These are phyloP conservation scores for Hypsopygia costalis DNA, from an alignment of 2,888 invertebrate genomes.

Conservation along the genomic window DNA sequence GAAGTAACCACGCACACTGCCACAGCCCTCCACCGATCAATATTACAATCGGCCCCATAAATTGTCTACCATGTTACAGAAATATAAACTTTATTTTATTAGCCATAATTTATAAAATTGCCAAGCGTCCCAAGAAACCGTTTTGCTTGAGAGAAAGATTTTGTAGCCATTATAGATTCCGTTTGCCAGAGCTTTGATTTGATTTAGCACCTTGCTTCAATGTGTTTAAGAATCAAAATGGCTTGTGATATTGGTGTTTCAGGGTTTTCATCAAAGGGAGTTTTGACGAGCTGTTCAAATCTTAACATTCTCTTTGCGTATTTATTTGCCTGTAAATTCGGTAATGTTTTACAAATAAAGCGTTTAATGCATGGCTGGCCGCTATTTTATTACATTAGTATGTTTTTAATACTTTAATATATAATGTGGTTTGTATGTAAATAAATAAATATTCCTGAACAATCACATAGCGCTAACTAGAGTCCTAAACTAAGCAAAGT, in stretches of 20 bases:
- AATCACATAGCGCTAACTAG: too few relatives aligned
- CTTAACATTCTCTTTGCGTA: neutral
- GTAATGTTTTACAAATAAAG: too few relatives aligned
- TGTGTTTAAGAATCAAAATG: neutral
- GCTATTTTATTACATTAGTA: too few relatives aligned
- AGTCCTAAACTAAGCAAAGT: too few relatives aligned
- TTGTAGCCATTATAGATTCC: slow-evolving; percentile 2
- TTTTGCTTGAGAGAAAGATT: slow-evolving; percentile 2
- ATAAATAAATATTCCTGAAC: too few relatives aligned
- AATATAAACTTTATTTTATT: neutral
- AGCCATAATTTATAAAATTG: neutral
- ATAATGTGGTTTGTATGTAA: too few relatives aligned
- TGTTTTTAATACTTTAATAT: too few relatives aligned
- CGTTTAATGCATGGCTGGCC: too few relatives aligned
- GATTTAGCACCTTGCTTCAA: neutral
- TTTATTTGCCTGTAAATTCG: neutral
- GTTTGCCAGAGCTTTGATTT: neutral
- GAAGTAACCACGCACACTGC: neutral
- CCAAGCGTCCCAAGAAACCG: neutral
- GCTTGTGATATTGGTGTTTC: neutral
- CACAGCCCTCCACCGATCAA: neutral
- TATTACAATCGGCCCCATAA: neutral
- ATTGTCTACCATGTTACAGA: neutral
- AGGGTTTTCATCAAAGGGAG: neutral
- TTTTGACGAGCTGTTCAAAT: slow-evolving; percentile 1